Evolutionary conservation across 2,113 vertebrate genomes (phyloP), one percentile per base, ranked within the genome.

Genomic region (Phodopus roborovskii): DNA sequence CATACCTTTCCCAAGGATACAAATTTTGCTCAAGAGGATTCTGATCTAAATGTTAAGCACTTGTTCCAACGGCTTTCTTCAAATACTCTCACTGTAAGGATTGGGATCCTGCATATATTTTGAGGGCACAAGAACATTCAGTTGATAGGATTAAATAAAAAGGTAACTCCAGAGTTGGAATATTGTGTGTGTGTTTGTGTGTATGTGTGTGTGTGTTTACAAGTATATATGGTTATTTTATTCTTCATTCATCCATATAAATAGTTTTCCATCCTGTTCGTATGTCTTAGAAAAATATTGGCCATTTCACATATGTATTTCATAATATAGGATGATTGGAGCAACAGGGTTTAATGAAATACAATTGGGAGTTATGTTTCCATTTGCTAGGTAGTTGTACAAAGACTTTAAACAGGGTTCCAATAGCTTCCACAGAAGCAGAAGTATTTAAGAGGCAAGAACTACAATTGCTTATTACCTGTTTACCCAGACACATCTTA

Each of bases 191-290:
- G 60, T 62, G 60, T 62, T 20, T 62, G 60, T 62, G 60, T 62
- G 60, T 62, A 17, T 62, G 62, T 64, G 19, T 11, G 19, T 73
- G 20, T 73, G 71, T 73, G n/a, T 50, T 83, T 94, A 19, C 30
- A 28, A 88, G 48, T 26, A 66, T 42, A 26, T 87, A 84, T 82
- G 39, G 1, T 22, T 30, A 82, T 78, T 56, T 92, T 90, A 71
- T 62, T 88, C 79, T 92, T 94, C 9, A 36, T 83, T 96, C 20
- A 77, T 92, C 15, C 10, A 92, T 94, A 28, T 11, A 84, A 91
- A 71, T 33, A 71, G 42, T 8, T 90, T 90, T 87, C 39, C 30
- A 86, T 66, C 33, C 20, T 87, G n/a, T 82, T 92, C 5, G 58
- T 77, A 68, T 1, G 4, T 64, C 24, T 22, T 90, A 58, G 75